Base-by-base conservation (phyloP, 2,888 invertebrate genomes). In the Eremobia ochroleuca region DNA sequence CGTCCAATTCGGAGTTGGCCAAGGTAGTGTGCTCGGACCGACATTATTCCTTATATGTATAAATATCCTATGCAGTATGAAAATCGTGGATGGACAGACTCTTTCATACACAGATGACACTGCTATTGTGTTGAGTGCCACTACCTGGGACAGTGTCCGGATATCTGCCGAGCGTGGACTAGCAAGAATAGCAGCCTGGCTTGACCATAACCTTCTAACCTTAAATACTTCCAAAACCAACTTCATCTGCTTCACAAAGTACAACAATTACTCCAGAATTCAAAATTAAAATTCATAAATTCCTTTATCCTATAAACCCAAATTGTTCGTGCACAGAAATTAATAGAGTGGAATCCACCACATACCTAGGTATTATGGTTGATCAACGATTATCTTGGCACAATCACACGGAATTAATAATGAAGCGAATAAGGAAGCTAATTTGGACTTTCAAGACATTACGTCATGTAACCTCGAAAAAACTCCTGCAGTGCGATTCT, bases 1-100 rank as follows among this genome's bases (percentile, higher is more conserved):
- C 66, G 46, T 46, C 11, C 21, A 21, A 1, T 31, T 66, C 28
- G 66, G 46, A 21, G 66, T 66, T 2, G 66, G 66, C 21, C 31
- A 43, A 4, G 66, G 66, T 46, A 66, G 66, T 66, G 46, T 66
- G 46, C 46, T 66, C 46, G 66, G 31, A 46, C 31, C 66, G 28
- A 66, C 46, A 31, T 25, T 46, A 13, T 67, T 67, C 37, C 37
- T 37, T 37, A 37, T 37, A 37, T 37, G 6, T 4, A 37, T 37
- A 37, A n/a, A n/a, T n/a, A n/a, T n/a, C n/a, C n/a, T n/a, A n/a
- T n/a, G n/a, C n/a, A n/a, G n/a, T n/a, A n/a, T n/a, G n/a, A n/a
- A n/a, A n/a, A n/a, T n/a, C n/a, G n/a, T n/a, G n/a, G n/a, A n/a
- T n/a, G n/a, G n/a, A n/a, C n/a, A n/a, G 9, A 40, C 2, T 40